These are phyloP conservation scores for Serinus canaria DNA, from an alignment of 2,113 vertebrate genomes.

Conservation along the genomic window DNA sequence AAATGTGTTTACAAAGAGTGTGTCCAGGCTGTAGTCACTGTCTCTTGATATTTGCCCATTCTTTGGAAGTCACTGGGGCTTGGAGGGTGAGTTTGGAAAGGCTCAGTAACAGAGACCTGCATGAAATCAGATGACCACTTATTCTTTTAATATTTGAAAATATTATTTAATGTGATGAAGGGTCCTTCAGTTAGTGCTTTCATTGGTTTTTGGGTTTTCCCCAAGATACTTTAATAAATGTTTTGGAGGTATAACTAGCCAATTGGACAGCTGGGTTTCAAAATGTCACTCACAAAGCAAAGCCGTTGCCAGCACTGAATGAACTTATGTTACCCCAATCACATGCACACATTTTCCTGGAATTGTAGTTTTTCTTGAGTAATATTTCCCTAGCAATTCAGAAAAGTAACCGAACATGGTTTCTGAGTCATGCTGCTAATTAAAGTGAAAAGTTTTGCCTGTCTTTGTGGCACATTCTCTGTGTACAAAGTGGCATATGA, in stretches of 20 bases:
- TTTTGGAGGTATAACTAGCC: constrained; percentile 12
- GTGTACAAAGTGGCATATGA: background rate
- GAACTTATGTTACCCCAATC: constrained; percentile 50
- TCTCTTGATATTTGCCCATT: background rate
- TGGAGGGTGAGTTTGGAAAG: background rate
- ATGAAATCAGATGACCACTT: background rate
- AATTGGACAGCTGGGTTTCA: constrained; percentile 10
- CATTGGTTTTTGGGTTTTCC: background rate
- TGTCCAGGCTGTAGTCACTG: background rate
- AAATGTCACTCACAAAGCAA: constrained; percentile 45
- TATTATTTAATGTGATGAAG: background rate
- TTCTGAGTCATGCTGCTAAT: constrained; percentile 37
- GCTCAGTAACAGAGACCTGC: background rate
- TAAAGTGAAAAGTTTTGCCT: constrained; percentile 24
- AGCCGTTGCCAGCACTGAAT: constrained; percentile 31
- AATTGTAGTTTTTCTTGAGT: constrained; percentile 58
- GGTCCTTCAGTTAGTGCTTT: background rate
- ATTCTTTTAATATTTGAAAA: background rate
- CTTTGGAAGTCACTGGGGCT: background rate
- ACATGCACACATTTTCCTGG: constrained; percentile 49
- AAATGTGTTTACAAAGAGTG: background rate
- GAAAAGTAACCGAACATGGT: background rate
- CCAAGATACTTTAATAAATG: constrained; percentile 21
- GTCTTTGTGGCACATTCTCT: background rate
- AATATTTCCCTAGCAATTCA: constrained; percentile 26